These are phyloP conservation scores for Artibeus lituratus DNA, from an alignment of 2,797 vertebrate genomes.

Conservation along the genomic window DNA sequence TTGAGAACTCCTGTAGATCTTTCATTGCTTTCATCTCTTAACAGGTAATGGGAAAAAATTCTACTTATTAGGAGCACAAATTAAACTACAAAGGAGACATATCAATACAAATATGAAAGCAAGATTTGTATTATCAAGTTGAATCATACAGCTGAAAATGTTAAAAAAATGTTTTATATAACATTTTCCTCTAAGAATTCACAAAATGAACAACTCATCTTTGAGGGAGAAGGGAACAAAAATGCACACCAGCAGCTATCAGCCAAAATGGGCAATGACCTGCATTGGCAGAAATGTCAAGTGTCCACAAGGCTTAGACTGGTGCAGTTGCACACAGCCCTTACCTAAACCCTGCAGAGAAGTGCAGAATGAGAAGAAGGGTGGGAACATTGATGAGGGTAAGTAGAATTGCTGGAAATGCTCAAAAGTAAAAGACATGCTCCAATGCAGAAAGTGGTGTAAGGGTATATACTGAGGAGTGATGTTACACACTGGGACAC, in stretches of 20 bases:
- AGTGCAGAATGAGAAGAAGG: background rate
- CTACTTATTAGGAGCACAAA: background rate
- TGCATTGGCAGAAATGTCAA: background rate
- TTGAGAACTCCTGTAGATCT: background rate
- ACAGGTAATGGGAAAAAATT: background rate
- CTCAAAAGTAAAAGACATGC: background rate
- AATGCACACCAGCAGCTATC: background rate
- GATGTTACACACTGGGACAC: rapidly evolving
- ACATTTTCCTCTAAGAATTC: background rate
- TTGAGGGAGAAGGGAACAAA: no score
- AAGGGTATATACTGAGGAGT: no score
- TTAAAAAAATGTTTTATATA: background rate
- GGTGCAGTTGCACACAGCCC: no score
- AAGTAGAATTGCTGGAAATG: background rate
- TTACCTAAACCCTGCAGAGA: no score
- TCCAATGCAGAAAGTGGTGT: background rate
- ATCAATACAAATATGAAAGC: background rate
- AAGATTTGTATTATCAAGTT: background rate
- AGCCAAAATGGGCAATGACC: background rate
- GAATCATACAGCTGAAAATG: background rate
- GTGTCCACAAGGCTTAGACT: background rate
- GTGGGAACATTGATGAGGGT: background rate
- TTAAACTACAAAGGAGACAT: background rate
- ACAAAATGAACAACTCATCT: background rate
- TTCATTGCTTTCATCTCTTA: background rate